Evolutionary conservation across 2,888 invertebrate species (phyloP).

Genomic region (Mylabris sibirica): DNA sequence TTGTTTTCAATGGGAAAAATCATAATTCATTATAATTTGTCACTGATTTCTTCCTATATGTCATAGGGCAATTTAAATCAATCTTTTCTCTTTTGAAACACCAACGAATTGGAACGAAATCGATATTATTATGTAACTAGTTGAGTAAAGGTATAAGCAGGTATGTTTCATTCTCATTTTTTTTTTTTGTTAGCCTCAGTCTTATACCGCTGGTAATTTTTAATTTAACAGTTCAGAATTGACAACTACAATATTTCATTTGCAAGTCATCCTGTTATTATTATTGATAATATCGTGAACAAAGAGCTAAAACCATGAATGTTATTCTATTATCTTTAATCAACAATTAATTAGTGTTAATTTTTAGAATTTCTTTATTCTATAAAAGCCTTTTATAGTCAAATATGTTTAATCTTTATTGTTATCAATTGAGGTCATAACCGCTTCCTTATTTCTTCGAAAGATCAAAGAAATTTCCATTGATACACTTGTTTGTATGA

Average conservation of each 20-base stretch:
- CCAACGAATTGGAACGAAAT: neutral
- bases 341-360: neutral
- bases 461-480: neutral
- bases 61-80: neutral
- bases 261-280: neutral
- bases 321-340: neutral
- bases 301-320: neutral
- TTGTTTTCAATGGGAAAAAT: neutral
- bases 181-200: neutral
- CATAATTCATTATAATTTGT: constrained; percentile 11
- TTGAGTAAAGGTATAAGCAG: neutral
- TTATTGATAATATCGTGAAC: neutral
- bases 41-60: neutral
- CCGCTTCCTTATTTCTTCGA: neutral
- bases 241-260: neutral
- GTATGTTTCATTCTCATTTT: neutral
- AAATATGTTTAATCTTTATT: neutral
- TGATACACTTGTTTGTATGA: neutral
- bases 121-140: neutral
- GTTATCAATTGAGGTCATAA: constrained; percentile 1
- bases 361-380: neutral
- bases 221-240: neutral
- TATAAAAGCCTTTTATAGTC: neutral
- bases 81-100: neutral
- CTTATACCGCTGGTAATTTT: neutral